These are phyloP conservation scores for Mobula hypostoma DNA, from an alignment of 2,113 vertebrate species.

Conservation along the genomic window DNA sequence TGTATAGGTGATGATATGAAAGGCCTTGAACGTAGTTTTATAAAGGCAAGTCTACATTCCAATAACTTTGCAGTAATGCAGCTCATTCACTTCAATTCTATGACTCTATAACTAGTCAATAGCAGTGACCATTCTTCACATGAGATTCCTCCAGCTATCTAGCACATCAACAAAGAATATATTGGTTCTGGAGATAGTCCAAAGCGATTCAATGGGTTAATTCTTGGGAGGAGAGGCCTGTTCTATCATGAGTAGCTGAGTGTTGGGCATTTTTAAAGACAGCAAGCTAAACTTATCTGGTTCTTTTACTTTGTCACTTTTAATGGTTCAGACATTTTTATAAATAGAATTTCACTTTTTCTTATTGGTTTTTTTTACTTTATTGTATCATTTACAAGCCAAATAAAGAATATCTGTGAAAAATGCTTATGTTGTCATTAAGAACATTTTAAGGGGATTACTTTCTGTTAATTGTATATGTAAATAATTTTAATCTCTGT, in stretches of 20 bases:
- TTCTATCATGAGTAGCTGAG: too few relatives aligned
- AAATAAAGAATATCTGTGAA: neutral
- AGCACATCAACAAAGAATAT: too few relatives aligned
- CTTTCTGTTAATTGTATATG: neutral
- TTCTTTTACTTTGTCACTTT: neutral
- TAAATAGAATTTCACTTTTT: neutral
- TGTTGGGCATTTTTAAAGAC: neutral
- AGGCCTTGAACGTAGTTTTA: neutral
- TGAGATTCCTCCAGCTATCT: neutral
- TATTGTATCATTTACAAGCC: neutral
- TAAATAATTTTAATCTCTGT: neutral
- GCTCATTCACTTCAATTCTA: neutral
- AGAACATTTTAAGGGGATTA: neutral
- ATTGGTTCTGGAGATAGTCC: too few relatives aligned
- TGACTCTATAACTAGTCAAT: neutral
- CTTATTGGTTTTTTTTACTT: neutral
- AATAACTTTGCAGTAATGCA: neutral
- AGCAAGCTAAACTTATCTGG: neutral
- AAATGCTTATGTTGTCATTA: neutral
- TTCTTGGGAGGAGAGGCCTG: too few relatives aligned
- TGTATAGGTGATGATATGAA: neutral
- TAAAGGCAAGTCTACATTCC: neutral
- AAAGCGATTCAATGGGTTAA: too few relatives aligned
- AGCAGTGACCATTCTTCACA: neutral
- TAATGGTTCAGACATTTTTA: neutral